Base-by-base conservation (phyloP, 2,888 invertebrate genomes). In the Meandrusa payeni region DNA sequence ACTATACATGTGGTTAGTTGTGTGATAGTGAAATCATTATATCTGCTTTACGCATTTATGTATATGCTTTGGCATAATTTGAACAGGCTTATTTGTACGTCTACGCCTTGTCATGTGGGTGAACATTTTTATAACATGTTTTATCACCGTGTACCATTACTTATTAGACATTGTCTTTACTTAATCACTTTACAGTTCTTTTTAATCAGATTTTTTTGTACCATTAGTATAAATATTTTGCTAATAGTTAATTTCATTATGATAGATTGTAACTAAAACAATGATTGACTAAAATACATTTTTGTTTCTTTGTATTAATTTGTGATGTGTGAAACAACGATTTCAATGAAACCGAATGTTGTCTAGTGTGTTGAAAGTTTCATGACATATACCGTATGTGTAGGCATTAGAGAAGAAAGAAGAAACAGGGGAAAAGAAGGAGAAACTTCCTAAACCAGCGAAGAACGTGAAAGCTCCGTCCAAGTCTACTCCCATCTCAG, bases 321-420 rank as follows among this genome's bases (percentile, higher is more conserved):
- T n/a, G n/a, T n/a, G n/a, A n/a, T n/a, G n/a, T n/a, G n/a, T n/a
- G n/a, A n/a, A n/a, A n/a, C n/a, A n/a, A n/a, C n/a, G n/a, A n/a
- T n/a, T n/a, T n/a, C n/a, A n/a, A n/a, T n/a, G n/a, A n/a, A n/a
- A n/a, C n/a, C n/a, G n/a, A n/a, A n/a, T n/a, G n/a, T n/a, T n/a
- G n/a, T n/a, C n/a, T n/a, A n/a, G n/a, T n/a, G n/a, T n/a, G n/a
- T n/a, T n/a, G n/a, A n/a, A n/a, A 15, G 15, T 4, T 15, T 15
- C 15, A 15, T 15, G 2, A 15, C 15, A 15, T 15, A 4, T 15
- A 15, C 15, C 4, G 15, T 13, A 24, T 7, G n/a, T 27, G 7
- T 36, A 42, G 78, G 59, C 51, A 5, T 43, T 59, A 12, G 85
- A 83, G 48, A 80, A 77, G 58, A 74, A 72, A 42, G 85, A 83